Base-by-base conservation (phyloP, 2,888 invertebrate species). In the Drosophila siamana region DNA sequence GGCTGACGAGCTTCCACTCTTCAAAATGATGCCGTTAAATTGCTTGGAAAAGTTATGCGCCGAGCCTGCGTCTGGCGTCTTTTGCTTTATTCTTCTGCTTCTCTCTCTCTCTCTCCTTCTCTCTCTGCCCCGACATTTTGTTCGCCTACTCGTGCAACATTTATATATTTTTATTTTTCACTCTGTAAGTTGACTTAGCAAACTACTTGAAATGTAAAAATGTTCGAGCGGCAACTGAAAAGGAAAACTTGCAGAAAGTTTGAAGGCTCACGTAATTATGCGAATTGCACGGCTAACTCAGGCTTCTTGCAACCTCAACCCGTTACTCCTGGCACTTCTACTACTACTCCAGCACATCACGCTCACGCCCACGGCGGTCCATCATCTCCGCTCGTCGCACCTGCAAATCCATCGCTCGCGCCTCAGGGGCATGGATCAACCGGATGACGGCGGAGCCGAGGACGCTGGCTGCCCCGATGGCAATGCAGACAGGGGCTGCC, bases 161-260 rank as follows among this genome's bases (percentile, higher is more conserved):
- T 67, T 57, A 47, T 15, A 8, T 15, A 26, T 44, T 72, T 67
- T 64, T 60, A 75, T 72, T 64, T 79, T 67, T 15, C 60, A 50
- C 56, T 66, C 50, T 43, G 56, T 46, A 73, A 80, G 81, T 81
- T 81, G 81, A 79, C 86, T 84, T 81, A 66, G 84, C 70, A 69
- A 81, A 84, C 84, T 86, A 74, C 81, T 86, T 86, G 63, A 86
- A 86, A 86, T 81, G 70, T 86, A 70, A 81, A 83, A 84, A 77
- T 84, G 74, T 69, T 86, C 50, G 48, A 77, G 74, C 66, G 61
- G 38, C 61, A 72, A 68, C 65, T 80, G 64, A 51, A 69, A 86
- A 73, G 61, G 36, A 66, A 81, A 77, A 84, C 77, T 84, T 77
- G 48, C 61, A 63, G 24, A 43, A 81, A 84, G 79, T 84, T 84